phyloP scores from a whole-genome alignment of 2,888 invertebrate genomes.

The Melieria omissa region DNA sequence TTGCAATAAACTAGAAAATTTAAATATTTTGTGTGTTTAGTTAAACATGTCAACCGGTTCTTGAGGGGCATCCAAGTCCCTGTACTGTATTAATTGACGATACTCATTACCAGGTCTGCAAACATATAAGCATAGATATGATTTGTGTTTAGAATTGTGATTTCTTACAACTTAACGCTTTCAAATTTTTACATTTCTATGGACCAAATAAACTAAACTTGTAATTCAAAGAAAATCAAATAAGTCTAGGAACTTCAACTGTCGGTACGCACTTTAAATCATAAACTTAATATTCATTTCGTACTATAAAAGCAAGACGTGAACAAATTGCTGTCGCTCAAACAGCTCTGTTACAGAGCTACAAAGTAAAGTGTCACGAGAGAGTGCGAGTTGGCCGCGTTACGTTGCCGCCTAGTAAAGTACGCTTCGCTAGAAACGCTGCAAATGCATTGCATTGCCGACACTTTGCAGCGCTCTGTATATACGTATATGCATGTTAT shows the following conservation, averaged over 20 bases:
- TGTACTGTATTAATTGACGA: slow-evolving; percentile 90
- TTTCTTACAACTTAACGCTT: slow-evolving; percentile 9
- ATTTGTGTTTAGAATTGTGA: slow-evolving; percentile 23
- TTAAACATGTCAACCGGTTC: slow-evolving; percentile 86
- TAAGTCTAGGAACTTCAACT: no score
- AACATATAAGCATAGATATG: slow-evolving; percentile 65
- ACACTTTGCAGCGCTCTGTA: slow-evolving; percentile 27
- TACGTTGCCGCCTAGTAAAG: no score
- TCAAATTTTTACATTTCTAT: background rate
- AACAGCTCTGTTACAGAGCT: no score
- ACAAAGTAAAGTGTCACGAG: no score
- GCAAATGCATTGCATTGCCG: background rate
- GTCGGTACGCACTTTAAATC: no score
- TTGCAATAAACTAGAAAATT: slow-evolving; percentile 6
- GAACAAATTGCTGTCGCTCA: no score
- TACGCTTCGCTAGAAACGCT: no score
- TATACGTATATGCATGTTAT: slow-evolving; percentile 11
- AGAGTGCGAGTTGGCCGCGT: no score
- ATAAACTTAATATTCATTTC: no score
- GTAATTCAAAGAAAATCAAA: no score
- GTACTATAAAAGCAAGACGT: no score
- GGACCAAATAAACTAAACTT: no score
- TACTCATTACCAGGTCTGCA: slow-evolving; percentile 82
- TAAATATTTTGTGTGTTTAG: slow-evolving; percentile 34
- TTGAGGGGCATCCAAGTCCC: slow-evolving; percentile 92